phyloP scores from a whole-genome alignment of 2,113 vertebrate genomes.

The Rousettus leschenaultii region DNA sequence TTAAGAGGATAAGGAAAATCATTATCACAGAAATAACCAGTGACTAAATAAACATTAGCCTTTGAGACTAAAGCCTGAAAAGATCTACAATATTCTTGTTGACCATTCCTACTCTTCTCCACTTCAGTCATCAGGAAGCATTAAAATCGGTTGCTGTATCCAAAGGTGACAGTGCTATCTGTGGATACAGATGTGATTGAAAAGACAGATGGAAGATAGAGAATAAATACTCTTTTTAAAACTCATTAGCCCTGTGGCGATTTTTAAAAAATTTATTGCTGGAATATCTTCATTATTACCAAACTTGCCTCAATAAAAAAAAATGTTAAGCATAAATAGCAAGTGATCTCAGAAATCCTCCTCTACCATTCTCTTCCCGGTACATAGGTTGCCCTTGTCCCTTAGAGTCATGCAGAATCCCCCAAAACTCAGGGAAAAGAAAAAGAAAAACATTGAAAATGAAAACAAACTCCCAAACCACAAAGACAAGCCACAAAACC shows the following conservation, averaged over 20 bases:
- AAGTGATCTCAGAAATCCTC: neutral
- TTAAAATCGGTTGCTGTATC: neutral
- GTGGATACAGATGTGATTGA: neutral
- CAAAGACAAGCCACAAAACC: neutral
- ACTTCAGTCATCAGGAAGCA: neutral
- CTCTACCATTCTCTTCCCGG: neutral
- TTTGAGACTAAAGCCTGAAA: neutral
- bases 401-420: slow-evolving; percentile 8
- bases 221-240: neutral
- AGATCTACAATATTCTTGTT: neutral
- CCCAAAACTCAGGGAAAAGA: neutral
- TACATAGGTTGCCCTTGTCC: neutral
- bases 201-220: neutral
- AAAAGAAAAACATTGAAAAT: neutral
- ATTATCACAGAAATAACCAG: neutral
- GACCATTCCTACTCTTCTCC: neutral
- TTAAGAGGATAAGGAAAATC: neutral
- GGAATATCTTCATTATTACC: slow-evolving; percentile 27
- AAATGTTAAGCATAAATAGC: slow-evolving; percentile 23
- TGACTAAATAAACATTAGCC: neutral
- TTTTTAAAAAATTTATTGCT: neutral
- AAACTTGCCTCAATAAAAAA: slow-evolving; percentile 48
- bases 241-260: neutral
- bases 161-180: neutral
- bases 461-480: neutral